A percentile compares a stretch with the other conserved stretches of the same genome.
Evolutionary conservation across 2,797 vertebrate genomes (phyloP).

Genomic region (Rhinella marina): DNA sequence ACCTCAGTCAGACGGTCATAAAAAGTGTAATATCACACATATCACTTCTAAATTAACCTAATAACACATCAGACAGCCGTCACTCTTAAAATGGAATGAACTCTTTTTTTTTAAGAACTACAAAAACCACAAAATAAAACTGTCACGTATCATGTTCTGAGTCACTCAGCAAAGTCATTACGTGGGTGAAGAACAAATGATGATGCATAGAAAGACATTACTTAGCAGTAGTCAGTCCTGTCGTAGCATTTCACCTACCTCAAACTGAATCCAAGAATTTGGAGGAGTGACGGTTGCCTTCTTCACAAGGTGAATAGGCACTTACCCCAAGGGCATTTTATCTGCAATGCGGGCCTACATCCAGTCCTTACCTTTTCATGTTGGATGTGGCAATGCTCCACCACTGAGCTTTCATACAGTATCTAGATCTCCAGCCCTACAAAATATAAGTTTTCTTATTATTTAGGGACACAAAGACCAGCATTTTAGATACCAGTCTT

Average conservation of each 20-base stretch:
- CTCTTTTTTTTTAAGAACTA: conserved; percentile 1
- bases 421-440: not conserved
- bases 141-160: not conserved
- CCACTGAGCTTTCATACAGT: not conserved
- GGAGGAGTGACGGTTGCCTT: not conserved
- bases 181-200: conserved; percentile 22
- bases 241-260: not conserved
- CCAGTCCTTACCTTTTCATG: not conserved
- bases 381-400: not conserved
- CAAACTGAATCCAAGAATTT: not conserved
- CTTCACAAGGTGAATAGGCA: not conserved
- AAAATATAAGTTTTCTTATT: not conserved
- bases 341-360: not conserved
- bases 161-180: conserved; percentile 1
- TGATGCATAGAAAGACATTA: not conserved
- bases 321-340: not conserved
- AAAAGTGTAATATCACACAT: too few species aligned
- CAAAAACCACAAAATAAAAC: conserved; percentile 5
- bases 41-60: too few species aligned
- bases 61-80: not conserved
- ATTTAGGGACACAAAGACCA: too few species aligned
- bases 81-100: not conserved
- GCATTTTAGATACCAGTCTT: too few species aligned
- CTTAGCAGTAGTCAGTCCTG: not conserved
- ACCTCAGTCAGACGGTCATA: not conserved